A percentile compares a stretch with the other conserved stretches of the same genome.
These are phyloP conservation scores for Fukomys damarensis DNA, from an alignment of 2,113 vertebrate species.

Conservation along the genomic window DNA sequence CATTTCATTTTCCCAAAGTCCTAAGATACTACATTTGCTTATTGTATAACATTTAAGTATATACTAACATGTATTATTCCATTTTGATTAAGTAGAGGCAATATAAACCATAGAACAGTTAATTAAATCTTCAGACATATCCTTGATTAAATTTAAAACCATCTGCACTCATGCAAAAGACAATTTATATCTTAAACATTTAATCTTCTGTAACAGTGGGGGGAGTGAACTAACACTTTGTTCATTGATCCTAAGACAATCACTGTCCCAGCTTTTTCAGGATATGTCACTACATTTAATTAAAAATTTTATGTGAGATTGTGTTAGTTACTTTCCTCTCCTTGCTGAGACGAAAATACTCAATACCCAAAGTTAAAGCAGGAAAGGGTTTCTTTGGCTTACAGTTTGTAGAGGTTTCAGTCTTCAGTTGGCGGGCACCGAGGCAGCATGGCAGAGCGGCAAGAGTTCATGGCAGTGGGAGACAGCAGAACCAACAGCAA, in stretches of 20 bases:
- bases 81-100: slow-evolving; percentile 1
- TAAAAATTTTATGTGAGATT: neutral
- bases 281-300: neutral
- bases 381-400: too few relatives aligned
- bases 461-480: too few relatives aligned
- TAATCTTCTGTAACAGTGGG: neutral
- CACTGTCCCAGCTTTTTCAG: neutral
- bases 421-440: too few relatives aligned
- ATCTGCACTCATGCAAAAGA: neutral
- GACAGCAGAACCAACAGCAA: too few relatives aligned
- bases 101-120: neutral
- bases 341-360: too few relatives aligned
- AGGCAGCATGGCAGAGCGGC: too few relatives aligned
- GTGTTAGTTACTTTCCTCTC: neutral
- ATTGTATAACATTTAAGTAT: neutral
- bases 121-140: neutral
- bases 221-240: neutral
- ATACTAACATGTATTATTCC: neutral
- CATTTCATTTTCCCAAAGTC: neutral
- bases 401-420: too few relatives aligned
- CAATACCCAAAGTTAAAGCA: too few relatives aligned
- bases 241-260: neutral
- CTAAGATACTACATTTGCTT: neutral
- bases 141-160: neutral
- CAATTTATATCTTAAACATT: neutral